A percentile compares a stretch with the other conserved stretches of the same genome.
These are phyloP conservation scores for Rhegmatorhina hoffmannsi DNA, from an alignment of 2,113 vertebrate species.

Conservation along the genomic window DNA sequence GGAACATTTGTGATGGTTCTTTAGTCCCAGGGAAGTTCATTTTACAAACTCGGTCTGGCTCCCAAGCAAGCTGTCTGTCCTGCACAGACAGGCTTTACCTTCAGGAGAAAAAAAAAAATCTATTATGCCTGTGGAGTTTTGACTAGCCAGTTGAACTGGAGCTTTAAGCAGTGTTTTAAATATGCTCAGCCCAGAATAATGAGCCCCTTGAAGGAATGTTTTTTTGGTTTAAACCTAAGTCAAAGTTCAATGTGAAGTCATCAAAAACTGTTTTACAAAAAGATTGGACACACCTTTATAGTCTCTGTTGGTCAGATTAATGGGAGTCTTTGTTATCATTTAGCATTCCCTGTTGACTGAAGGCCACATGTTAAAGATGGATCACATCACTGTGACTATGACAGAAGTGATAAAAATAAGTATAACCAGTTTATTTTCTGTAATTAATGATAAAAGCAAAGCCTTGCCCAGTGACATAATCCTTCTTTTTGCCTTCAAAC, in stretches of 20 bases:
- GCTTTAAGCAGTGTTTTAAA: neutral
- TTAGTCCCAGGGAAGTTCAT: neutral
- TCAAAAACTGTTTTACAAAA: neutral
- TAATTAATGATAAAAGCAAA: neutral
- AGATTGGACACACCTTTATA: neutral
- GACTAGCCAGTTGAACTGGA: neutral
- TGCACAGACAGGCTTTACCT: conserved; percentile 1
- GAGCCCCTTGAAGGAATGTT: neutral
- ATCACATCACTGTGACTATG: neutral
- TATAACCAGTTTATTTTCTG: neutral
- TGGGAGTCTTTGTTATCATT: neutral
- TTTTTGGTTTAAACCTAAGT: neutral
- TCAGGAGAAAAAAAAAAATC: neutral
- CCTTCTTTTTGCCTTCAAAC: neutral
- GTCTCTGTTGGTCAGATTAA: neutral
- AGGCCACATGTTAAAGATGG: neutral
- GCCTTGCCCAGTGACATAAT: neutral
- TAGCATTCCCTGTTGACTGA: neutral
- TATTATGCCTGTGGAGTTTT: neutral
- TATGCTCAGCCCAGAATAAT: neutral
- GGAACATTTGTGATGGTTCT: neutral
- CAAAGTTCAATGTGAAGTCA: neutral
- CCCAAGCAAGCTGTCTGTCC: neutral
- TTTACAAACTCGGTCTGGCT: neutral
- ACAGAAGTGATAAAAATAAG: neutral